Percentiles rank a stretch among this genome's conserved stretches.
phyloP scores from a whole-genome alignment of 1,140 invertebrate genomes.

The Conopomorpha cramerella region DNA sequence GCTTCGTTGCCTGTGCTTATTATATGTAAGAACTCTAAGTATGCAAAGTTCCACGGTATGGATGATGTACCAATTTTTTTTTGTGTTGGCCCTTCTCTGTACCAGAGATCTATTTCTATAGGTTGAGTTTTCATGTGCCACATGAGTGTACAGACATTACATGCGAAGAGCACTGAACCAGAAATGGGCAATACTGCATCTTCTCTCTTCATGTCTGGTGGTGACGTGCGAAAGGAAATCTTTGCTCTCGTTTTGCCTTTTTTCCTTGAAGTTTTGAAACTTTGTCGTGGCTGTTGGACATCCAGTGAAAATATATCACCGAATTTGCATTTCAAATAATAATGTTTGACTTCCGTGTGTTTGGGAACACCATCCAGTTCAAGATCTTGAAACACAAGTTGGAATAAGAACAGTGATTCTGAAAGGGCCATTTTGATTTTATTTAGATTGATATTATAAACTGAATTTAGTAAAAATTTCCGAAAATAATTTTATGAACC shows the following conservation, averaged over 20 bases:
- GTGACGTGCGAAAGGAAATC: neutral
- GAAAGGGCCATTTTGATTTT: conserved; percentile 35
- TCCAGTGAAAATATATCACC: conserved; percentile 22
- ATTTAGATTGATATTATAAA: conserved; percentile 12
- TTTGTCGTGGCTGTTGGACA: too few relatives aligned
- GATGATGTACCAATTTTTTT: too few relatives aligned
- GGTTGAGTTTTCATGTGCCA: conserved; percentile 9
- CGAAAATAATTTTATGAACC: conserved; percentile 2
- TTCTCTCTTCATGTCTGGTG: neutral
- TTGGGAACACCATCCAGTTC: too few relatives aligned
- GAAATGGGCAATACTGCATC: conserved; percentile 1
- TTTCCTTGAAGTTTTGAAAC: conserved; percentile 9
- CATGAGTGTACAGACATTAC: neutral
- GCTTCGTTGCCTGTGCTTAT: too few relatives aligned
- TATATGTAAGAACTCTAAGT: too few relatives aligned
- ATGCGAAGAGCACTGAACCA: neutral
- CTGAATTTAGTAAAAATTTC: conserved; percentile 4
- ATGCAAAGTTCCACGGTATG: too few relatives aligned
- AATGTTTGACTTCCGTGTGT: conserved; percentile 16
- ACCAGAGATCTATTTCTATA: too few relatives aligned
- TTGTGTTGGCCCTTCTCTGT: too few relatives aligned
- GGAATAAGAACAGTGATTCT: conserved; percentile 45
- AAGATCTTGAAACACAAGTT: conserved; percentile 30
- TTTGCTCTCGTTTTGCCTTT: conserved; percentile 14
- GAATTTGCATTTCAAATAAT: conserved; percentile 22